Evolutionary conservation across 1,140 invertebrate genomes (phyloP).

Genomic region (Charaxes varanes): DNA sequence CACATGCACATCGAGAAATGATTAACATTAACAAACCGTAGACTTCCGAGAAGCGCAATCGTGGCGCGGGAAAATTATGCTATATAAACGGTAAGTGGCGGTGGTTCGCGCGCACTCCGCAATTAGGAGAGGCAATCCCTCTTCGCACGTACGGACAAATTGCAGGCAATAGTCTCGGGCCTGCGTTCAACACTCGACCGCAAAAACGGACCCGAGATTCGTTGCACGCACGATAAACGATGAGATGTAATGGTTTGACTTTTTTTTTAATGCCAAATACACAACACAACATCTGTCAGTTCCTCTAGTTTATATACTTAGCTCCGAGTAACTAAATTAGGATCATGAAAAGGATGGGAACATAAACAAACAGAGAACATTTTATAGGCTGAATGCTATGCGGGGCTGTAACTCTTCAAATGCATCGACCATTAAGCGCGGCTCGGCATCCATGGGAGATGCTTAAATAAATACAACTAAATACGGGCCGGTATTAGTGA

Average conservation of each 20-base stretch:
- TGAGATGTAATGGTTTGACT: too few species aligned
- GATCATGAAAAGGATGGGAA: constrained; percentile 9
- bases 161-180: constrained; percentile 36
- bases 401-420: constrained; percentile 22
- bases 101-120: constrained; percentile 27
- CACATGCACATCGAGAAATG: too few species aligned
- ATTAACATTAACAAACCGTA: too few species aligned
- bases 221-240: constrained; percentile 21
- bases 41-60: constrained; percentile 23
- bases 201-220: constrained; percentile 27
- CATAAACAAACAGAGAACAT: constrained; percentile 4
- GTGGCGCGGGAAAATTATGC: constrained; percentile 24
- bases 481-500: constrained; percentile 36
- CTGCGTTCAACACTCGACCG: constrained; percentile 23
- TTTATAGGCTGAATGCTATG: constrained; percentile 18
- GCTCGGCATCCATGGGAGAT: constrained; percentile 31
- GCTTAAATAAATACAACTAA: constrained; percentile 44
- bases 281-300: too few species aligned
- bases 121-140: constrained; percentile 54
- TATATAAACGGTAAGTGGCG: constrained; percentile 31
- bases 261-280: too few species aligned
- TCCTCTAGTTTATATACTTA: not conserved
- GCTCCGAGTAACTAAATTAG: not conserved
- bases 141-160: constrained; percentile 66
- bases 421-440: constrained; percentile 23